These are phyloP conservation scores for Drosophila nigromelanica DNA, from an alignment of 1,140 invertebrate species.

Conservation along the genomic window DNA sequence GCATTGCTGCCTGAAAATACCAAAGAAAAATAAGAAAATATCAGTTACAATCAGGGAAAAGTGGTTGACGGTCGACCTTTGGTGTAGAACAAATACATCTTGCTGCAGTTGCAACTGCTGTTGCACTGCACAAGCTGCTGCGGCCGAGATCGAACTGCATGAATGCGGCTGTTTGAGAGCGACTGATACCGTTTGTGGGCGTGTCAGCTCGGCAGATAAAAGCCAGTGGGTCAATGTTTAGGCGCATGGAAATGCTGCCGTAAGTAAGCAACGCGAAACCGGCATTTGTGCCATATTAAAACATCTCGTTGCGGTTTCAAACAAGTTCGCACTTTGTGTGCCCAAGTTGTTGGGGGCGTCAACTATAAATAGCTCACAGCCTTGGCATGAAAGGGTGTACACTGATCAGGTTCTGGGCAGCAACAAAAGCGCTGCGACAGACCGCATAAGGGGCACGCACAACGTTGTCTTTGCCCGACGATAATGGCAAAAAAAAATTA, in stretches of 20 bases:
- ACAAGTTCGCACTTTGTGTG: conserved; percentile 59
- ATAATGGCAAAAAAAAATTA: conserved; percentile 24
- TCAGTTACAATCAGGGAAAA: neutral
- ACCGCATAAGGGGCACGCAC: neutral
- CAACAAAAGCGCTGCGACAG: conserved; percentile 37
- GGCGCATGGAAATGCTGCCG: neutral
- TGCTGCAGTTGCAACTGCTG: conserved; percentile 38
- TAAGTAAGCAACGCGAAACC: conserved; percentile 35
- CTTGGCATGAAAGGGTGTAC: conserved; percentile 29
- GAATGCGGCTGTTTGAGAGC: conserved; percentile 19
- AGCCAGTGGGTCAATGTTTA: conserved; percentile 66
- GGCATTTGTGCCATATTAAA: conserved; percentile 35
- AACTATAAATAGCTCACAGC: conserved; percentile 41
- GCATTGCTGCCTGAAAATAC: conserved; percentile 57
- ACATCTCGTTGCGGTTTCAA: conserved; percentile 24
- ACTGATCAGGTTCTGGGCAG: conserved; percentile 47
- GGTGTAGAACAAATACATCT: conserved; percentile 73
- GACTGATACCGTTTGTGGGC: conserved; percentile 21
- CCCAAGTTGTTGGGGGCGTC: conserved; percentile 17
- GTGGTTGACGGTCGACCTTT: conserved; percentile 44
- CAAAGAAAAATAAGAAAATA: neutral
- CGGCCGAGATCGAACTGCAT: conserved; percentile 10
- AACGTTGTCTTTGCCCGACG: conserved; percentile 18
- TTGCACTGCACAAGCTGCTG: conserved; percentile 39
- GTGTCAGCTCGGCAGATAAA: conserved; percentile 37